Evolutionary conservation across 1,140 invertebrate species (phyloP), one percentile per base, ranked within the genome.

Genomic region (Holotrichia oblita): DNA sequence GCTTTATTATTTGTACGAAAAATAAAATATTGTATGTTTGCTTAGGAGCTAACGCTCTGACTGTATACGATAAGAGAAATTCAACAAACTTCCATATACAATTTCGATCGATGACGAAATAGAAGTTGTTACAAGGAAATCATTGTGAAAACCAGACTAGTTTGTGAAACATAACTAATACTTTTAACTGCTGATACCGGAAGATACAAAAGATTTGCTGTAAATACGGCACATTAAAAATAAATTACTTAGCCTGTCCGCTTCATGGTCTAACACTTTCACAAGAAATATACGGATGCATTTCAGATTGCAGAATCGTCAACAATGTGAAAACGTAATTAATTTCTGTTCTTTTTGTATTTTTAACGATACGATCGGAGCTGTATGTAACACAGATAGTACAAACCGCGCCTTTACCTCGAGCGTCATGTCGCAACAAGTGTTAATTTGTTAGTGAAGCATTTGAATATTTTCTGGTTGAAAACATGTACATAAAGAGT

Each of bases 251-350:
- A 12, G 61, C 22, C 61, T 69, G 22, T 69, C 61, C 61, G 61
- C 61, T 69, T 69, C 22, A 69, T 34, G 61, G 9, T 69, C 61
- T 24, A 34, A 69, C 61, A 69, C 61, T 69, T 69, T 69, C 61
- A 20, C 61, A 20, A 69, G 61, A 69, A 69, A 34, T 34, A 69
- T 69, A 69, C 61, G 27, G 61, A 69, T 69, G 61, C 7, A 69
- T 69, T 69, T n/a, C 61, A 34, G 61, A 69, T 69, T 69, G 61
- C 61, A 34, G 61, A 69, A 69, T 34, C 20, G 20, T 27, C 20
- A 69, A 20, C 61, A 27, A 69, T 69, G 61, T 24, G 61, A 69
- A 69, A 22, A 69, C 7, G 61, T 34, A 34, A 27, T 34, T 69
- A 12, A 55, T 55, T 69, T 69, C 9, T 69, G 20, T 27, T 69